Conservation (phyloP, 2,113 vertebrate species). For the Plecotus auritus region DNA sequence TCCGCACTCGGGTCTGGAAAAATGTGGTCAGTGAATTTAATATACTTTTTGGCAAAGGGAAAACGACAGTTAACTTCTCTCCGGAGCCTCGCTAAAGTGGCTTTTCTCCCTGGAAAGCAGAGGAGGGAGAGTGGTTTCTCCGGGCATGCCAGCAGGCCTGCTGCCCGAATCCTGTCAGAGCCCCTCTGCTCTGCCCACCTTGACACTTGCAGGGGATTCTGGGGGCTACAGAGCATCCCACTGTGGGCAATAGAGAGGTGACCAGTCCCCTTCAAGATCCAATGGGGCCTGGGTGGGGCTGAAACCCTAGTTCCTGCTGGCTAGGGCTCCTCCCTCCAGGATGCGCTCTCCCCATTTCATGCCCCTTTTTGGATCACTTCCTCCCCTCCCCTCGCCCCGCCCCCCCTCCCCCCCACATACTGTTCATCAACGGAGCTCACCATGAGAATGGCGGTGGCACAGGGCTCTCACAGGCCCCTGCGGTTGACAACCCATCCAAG, state of each 20-base stretch:
- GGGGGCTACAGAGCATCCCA: background rate
- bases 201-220: background rate
- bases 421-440: background rate
- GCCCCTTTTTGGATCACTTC: background rate
- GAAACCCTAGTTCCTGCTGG: background rate
- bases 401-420: background rate
- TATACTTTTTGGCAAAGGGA: constrained; percentile 74
- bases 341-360: background rate
- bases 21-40: constrained; percentile 76
- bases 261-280: background rate
- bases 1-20: constrained; percentile 66
- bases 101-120: constrained; percentile 57
- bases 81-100: constrained; percentile 39
- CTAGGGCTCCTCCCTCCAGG: background rate
- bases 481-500: background rate
- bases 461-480: background rate
- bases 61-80: constrained; percentile 69
- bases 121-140: constrained; percentile 17
- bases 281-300: background rate
- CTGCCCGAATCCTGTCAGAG: background rate
- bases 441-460: background rate
- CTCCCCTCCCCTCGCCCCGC: too few species aligned
- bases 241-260: background rate
- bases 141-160: constrained; percentile 10
- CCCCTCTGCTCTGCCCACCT: constrained; percentile 36